Conservation (phyloP, 2,888 invertebrate species). For the Neoascia interrupta region DNA sequence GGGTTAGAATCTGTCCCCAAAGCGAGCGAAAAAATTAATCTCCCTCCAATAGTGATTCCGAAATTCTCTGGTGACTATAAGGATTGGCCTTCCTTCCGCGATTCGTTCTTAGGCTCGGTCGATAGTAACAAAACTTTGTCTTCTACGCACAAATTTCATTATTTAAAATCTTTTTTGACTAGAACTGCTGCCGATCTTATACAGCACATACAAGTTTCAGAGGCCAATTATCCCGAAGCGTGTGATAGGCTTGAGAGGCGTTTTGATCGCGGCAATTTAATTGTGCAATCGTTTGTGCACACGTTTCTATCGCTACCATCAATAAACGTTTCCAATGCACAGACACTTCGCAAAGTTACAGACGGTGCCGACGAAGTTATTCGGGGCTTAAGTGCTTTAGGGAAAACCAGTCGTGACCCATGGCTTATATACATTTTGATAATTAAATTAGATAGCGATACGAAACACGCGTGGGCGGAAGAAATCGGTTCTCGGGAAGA, state of each 20-base stretch:
- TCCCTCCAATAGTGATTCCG: too few species aligned
- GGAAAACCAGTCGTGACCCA: background rate
- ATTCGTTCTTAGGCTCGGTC: too few species aligned
- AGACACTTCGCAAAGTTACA: background rate
- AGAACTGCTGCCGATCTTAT: too few species aligned
- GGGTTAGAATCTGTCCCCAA: too few species aligned
- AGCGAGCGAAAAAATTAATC: too few species aligned
- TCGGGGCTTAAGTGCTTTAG: background rate
- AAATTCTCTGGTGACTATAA: too few species aligned
- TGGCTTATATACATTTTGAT: conserved; percentile 31
- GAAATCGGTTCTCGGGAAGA: conserved; percentile 1
- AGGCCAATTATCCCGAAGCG: too few species aligned
- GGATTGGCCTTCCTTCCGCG: too few species aligned
- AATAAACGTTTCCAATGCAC: background rate
- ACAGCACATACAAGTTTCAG: too few species aligned
- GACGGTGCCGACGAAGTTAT: background rate
- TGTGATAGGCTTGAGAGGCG: background rate
- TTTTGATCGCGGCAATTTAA: background rate
- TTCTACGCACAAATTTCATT: too few species aligned
- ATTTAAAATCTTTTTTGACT: too few species aligned
- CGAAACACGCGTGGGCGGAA: conserved; percentile 12
- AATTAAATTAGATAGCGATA: conserved; percentile 16
- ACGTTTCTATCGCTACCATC: background rate
- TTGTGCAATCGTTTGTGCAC: background rate
- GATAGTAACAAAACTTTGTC: too few species aligned